Percentiles rank a stretch among this genome's conserved stretches.
Evolutionary conservation across 2,888 invertebrate species (phyloP).

Genomic region (Luffia ferchaultella): DNA sequence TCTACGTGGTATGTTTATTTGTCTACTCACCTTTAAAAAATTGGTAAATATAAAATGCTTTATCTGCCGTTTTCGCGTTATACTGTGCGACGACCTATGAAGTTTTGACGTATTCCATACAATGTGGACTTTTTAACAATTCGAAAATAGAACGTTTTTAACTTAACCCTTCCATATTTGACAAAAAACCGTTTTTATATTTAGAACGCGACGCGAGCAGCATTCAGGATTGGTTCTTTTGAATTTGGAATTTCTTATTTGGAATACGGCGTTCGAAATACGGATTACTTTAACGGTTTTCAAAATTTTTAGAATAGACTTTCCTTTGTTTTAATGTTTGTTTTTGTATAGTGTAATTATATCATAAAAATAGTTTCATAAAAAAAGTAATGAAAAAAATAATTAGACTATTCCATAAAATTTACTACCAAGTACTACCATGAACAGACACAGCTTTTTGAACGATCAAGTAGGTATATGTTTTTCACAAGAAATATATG

Average conservation of each 20-base stretch:
- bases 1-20: no score
- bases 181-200: conserved; percentile 60
- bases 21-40: no score
- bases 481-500: no score
- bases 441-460: no score
- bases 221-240: conserved; percentile 56
- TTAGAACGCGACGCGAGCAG: conserved; percentile 55
- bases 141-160: conserved; percentile 66
- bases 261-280: conserved; percentile 36
- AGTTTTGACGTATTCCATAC: conserved; percentile 65
- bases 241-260: conserved; percentile 54
- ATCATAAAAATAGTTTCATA: no score
- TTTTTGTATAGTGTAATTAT: no score
- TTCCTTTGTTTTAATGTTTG: not conserved
- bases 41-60: not conserved
- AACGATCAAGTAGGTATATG: no score
- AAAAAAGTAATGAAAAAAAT: no score
- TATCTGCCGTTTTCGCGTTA: conserved; percentile 9
- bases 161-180: conserved; percentile 67
- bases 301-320: not conserved
- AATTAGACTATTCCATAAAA: no score
- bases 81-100: conserved; percentile 40
- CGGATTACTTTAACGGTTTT: conserved; percentile 24
- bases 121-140: conserved; percentile 65
- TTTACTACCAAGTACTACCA: no score